Base-by-base conservation (phyloP, 2,888 invertebrate species). In the Muscina levida region DNA sequence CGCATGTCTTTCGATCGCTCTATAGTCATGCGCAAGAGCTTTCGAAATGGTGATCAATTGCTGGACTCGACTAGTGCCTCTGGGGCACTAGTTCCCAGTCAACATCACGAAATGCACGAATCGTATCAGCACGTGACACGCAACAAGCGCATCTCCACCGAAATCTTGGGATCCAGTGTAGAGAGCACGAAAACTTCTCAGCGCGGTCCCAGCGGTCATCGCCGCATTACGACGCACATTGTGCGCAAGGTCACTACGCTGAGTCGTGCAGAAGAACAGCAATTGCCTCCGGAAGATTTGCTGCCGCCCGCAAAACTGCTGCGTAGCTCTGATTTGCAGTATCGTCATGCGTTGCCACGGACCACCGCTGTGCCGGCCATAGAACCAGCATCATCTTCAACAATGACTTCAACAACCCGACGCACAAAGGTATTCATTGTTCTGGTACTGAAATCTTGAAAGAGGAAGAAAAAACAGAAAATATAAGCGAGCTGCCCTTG, bases 161-260 rank as follows among this genome's bases (percentile, higher is more conserved):
- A 96, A 92, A 94, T 96, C 89, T 92, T 96, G 87, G 96, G 96
- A 87, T 95, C 95, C 88, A 95, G 96, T 82, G 92, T 95, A 88
- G 96, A 96, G 91, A 95, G 96, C 86, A 95, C 95, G 82, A 95
- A 96, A 91, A 94, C 95, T 87, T 95, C 95, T 89, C 94, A 95
- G 90, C 93, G 94, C 88, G 94, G 94, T 77, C 94, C 95, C 83
- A 94, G 94, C 88, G 96, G 96, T 46, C 94, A 95, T 87, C 93
- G 95, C 81, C 93, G 96, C 84, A 95, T 97, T 84, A 97, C 96
- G 26, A 96, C 97, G 53, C 94, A 96, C 88, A 95, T 97, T 82
- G 94, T 97, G 68, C 93, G 96, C 82, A 97, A 97, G 90, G 96
- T 97, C 85, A 97, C 97, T 42, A 97, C 97, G 1, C 89, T 97